Percentiles rank a stretch among this genome's conserved stretches.
Conservation (phyloP, 2,113 vertebrate genomes). For the Coregonus clupeaformis region DNA sequence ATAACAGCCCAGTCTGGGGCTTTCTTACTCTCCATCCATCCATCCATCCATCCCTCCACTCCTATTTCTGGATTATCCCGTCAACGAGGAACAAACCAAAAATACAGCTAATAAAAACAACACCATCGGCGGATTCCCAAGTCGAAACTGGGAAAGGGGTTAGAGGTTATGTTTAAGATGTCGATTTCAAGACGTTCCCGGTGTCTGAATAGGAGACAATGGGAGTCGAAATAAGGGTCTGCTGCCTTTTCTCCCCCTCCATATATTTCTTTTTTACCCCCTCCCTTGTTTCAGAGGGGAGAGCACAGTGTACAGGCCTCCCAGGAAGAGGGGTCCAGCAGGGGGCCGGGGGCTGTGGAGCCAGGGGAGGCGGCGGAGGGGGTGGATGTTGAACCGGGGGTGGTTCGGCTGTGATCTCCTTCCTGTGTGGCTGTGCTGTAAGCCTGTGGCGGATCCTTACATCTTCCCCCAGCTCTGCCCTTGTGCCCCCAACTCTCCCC, state of each 20-base stretch:
- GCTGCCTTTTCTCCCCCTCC: too few relatives aligned
- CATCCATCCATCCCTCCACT: not conserved
- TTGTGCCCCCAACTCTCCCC: conserved; percentile 53
- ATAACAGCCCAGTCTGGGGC: conserved; percentile 18
- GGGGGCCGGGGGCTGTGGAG: conserved; percentile 42
- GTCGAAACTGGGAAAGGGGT: not conserved
- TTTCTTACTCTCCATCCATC: not conserved
- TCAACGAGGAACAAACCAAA: not conserved
- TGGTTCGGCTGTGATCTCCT: conserved; percentile 71
- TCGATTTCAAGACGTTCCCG: too few relatives aligned
- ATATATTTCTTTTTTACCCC: too few relatives aligned
- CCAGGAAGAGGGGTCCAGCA: conserved; percentile 43
- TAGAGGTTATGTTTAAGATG: not conserved
- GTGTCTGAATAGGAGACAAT: too few relatives aligned
- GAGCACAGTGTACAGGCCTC: conserved; percentile 45
- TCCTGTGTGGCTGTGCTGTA: conserved; percentile 72
- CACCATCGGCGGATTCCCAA: not conserved
- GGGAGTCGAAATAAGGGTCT: too few relatives aligned
- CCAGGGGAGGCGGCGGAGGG: conserved; percentile 12
- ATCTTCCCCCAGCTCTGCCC: conserved; percentile 67
- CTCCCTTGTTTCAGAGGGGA: not conserved
- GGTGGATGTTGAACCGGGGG: conserved; percentile 48
- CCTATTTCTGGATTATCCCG: conserved; percentile 1
- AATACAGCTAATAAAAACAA: not conserved
- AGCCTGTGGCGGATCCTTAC: conserved; percentile 70